Percentiles rank a stretch among this genome's conserved stretches.
Conservation (phyloP, 2,113 vertebrate species). For the Typhlomys cinereus region DNA sequence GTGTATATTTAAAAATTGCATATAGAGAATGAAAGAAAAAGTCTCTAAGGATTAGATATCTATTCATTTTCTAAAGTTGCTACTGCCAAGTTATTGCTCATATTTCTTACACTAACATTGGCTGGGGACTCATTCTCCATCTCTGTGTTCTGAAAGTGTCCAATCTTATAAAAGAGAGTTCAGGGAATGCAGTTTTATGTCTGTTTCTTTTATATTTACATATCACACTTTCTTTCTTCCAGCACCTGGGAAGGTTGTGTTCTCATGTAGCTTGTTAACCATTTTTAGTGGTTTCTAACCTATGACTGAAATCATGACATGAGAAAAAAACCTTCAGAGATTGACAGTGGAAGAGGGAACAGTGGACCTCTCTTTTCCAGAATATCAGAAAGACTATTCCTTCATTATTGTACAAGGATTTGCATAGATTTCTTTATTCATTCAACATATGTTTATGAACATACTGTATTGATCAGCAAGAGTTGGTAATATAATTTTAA, state of each 20-base stretch:
- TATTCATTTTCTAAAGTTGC: neutral
- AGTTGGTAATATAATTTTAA: neutral
- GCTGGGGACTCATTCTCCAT: neutral
- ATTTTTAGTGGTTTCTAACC: neutral
- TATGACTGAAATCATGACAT: neutral
- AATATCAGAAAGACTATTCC: neutral
- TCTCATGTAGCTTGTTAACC: neutral
- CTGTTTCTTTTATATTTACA: no score
- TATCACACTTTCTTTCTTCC: neutral
- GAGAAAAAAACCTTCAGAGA: neutral
- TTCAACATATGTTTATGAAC: neutral
- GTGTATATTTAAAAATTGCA: neutral
- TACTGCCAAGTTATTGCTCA: neutral
- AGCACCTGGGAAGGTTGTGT: neutral
- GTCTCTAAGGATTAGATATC: neutral
- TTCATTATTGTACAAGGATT: neutral
- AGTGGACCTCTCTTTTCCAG: neutral
- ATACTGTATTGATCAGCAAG: neutral
- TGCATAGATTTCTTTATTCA: no score
- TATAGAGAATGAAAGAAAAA: neutral
- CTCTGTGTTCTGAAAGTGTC: neutral
- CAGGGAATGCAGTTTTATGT: neutral
- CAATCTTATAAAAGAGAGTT: neutral
- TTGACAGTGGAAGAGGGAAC: neutral
- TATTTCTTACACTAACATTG: neutral